phyloP scores from a whole-genome alignment of 2,888 invertebrate genomes.

The Lasioglossum malachurum region DNA sequence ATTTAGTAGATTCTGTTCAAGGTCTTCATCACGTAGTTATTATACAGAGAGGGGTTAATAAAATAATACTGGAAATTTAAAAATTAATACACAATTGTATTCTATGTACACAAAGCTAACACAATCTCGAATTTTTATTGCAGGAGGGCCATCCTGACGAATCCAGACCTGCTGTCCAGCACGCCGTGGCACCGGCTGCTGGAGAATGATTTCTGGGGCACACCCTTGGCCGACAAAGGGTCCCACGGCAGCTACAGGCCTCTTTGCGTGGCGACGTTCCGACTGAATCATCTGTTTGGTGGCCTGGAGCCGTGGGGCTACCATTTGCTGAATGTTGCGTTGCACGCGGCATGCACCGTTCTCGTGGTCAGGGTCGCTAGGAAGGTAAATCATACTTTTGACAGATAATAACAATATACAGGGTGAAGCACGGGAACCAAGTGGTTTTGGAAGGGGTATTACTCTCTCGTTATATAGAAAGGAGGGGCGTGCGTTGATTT shows the following conservation, averaged over 20 bases:
- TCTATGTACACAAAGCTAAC: neutral
- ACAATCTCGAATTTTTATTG: conserved; percentile 21
- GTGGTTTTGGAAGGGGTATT: too few relatives aligned
- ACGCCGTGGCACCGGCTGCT: conserved; percentile 93
- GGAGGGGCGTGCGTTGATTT: too few relatives aligned
- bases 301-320: conserved; percentile 93
- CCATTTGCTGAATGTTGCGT: conserved; percentile 93
- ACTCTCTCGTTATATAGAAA: too few relatives aligned
- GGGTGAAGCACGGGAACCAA: too few relatives aligned
- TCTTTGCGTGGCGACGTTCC: conserved; percentile 94
- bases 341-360: conserved; percentile 94
- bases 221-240: conserved; percentile 95
- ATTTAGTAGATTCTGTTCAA: too few relatives aligned
- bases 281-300: conserved; percentile 92
- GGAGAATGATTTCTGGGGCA: conserved; percentile 99
- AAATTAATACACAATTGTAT: too few relatives aligned
- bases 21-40: too few relatives aligned
- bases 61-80: too few relatives aligned
- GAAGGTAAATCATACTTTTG: conserved; percentile 84
- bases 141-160: conserved; percentile 98
- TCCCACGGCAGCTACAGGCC: conserved; percentile 99
- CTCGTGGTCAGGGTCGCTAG: conserved; percentile 92
- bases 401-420: neutral
- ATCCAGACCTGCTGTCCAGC: conserved; percentile 95
- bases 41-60: too few relatives aligned